Base-by-base conservation (phyloP, 1,140 invertebrate species). In the Semibalanus balanoides region DNA sequence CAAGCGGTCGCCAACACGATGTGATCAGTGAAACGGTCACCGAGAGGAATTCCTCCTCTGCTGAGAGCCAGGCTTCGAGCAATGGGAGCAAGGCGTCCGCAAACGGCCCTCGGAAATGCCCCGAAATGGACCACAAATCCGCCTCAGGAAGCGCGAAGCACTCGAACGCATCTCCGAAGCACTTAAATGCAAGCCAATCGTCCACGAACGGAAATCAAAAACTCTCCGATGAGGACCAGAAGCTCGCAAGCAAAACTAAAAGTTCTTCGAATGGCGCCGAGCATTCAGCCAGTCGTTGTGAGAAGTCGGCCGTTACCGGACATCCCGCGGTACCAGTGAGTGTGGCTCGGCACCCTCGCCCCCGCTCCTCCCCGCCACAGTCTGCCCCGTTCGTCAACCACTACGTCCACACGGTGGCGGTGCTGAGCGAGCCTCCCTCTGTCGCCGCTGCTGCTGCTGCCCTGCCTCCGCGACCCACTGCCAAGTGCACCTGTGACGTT, bases 401-500 rank as follows among this genome's bases (percentile, higher is more conserved):
- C 70, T 72, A 72, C 70, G 70, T 72, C 7, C 70, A 72, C 28
- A 29, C 70, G 29, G 28, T 72, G 70, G 11, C n/a, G n/a, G 5
- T 72, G 70, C 11, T 72, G 70, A 30, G 29, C 29, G 11, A 28
- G 9, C 70, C 70, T 17, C 25, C 51, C 5, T 5, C 35, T 17
- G 35, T 40, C 7, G 51, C 51, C 51, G 51, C 14, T 19, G 7
- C 14, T 25, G 22, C 22, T 3, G 51, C 51, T 19, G 51, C 51
- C 51, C 35, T 40, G 51, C 51, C 51, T 1, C 51, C 51, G 51
- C 51, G 51, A 3, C 51, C 51, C 11, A 19, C 51, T 19, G 51
- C 51, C 51, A 64, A 64, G 40, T 79, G 78, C 74, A 78, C 74
- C 31, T 80, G 79, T 76, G 77, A 78, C 73, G 72, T 76, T 1